Evolutionary conservation across 2,113 vertebrate genomes (phyloP).

Genomic region (Micromys minutus): DNA sequence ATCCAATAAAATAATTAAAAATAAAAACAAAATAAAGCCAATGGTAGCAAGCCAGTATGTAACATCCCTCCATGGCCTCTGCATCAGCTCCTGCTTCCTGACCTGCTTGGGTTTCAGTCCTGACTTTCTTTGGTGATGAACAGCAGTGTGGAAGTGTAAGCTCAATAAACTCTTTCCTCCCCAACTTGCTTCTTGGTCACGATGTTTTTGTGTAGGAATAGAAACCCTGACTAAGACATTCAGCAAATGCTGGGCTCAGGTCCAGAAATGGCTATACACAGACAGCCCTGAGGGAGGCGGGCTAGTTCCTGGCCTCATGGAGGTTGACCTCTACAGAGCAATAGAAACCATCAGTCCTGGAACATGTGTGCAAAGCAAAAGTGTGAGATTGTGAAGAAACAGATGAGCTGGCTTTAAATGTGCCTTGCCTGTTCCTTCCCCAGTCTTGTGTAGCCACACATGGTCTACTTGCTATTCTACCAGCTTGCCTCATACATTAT

Average conservation of each 20-base stretch:
- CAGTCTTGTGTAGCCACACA: background rate
- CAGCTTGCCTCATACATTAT: background rate
- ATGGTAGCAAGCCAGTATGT: no score
- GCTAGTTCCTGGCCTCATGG: background rate
- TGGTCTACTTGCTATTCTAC: background rate
- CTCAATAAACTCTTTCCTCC: no score
- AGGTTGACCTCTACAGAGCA: background rate
- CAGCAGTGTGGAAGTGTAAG: no score
- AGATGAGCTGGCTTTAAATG: background rate
- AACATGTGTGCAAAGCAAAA: background rate
- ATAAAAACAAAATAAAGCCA: no score
- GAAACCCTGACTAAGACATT: no score
- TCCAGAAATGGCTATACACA: background rate
- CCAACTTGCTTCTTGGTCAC: no score
- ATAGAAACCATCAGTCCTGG: background rate
- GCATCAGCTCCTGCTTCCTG: no score
- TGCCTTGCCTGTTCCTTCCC: background rate
- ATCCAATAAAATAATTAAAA: no score
- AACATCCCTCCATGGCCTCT: no score
- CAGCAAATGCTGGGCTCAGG: background rate
- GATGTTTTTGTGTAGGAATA: no score
- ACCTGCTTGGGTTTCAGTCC: no score
- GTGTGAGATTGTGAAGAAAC: background rate
- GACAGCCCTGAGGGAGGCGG: background rate
- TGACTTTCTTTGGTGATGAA: no score